Evolutionary conservation across 2,113 vertebrate species (phyloP), one percentile per base, ranked within the genome.

Genomic region (Archocentrus centrarchus): DNA sequence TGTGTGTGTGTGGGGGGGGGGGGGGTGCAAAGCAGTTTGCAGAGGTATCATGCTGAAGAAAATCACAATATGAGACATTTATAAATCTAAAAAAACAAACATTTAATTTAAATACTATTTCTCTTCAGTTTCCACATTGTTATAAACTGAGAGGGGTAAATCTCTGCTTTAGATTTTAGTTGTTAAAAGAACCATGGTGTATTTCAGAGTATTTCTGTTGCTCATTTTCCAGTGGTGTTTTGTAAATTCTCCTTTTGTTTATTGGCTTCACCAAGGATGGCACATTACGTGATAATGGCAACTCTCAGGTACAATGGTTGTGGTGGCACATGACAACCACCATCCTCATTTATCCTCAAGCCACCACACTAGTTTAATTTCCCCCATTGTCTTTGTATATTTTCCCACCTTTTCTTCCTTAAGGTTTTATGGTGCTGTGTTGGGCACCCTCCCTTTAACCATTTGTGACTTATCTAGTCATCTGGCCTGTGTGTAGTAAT

Each of bases 241-340:
- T 82, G 27, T 89, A 84, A 88, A 87, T 61, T 18, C 47, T 53
- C 83, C 13, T 86, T 91, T 83, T 91, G 20, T 86, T 85, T 83
- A 85, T 58, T 86, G 80, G 81, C 91, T 89, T 81, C 59, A 77
- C 76, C 10, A 50, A 91, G 90, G 88, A 90, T 0, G 77, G 77
- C 75, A 68, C 79, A 15, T 83, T 89, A 20, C 66, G 70, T 77
- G 77, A 81, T 60, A 66, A 13, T 59, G 66, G 81, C 9, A 15
- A 17, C 22, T 39, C 9, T 3, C 32, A 92, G 91, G 87, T 90
- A 89, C 70, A 75, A 5, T 20, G 3, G 59, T 81, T 50, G 44
- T 61, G 11, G 6, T 7, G 35, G 35, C 3, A 39, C 55, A 77
- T 55, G 84, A 37, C 78, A 79, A 80, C 77, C 85, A 70, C 50